These are phyloP conservation scores for Caloenas nicobarica DNA, from an alignment of 2,113 vertebrate genomes.

Conservation along the genomic window DNA sequence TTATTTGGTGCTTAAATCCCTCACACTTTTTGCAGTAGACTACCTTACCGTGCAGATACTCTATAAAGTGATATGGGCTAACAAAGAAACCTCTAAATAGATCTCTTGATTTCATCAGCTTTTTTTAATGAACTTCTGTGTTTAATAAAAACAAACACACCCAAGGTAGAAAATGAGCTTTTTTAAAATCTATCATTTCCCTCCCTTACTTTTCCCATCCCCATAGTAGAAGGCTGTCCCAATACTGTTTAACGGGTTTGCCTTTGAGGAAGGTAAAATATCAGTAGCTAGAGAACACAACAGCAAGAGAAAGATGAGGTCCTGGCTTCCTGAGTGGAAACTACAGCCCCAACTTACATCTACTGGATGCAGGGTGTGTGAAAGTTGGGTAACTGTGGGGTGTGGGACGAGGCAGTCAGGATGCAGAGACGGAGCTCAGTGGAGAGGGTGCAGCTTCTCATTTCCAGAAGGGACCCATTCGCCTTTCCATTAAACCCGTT, in stretches of 20 bases:
- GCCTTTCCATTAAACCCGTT: neutral
- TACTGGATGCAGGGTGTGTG: rapidly evolving
- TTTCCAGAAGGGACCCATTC: neutral
- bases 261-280: neutral
- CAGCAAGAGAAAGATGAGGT: neutral
- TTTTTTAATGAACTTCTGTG: neutral
- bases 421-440: rapidly evolving
- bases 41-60: neutral
- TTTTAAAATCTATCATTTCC: neutral
- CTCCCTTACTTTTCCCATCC: neutral
- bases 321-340: neutral
- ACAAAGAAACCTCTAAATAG: neutral
- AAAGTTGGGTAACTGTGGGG: rapidly evolving
- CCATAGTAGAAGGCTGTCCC: neutral
- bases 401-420: rapidly evolving
- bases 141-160: conserved; percentile 22
- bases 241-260: neutral
- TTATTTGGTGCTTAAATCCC: neutral
- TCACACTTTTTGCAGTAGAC: neutral
- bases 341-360: rapidly evolving
- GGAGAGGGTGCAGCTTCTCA: neutral
- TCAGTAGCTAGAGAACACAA: neutral
- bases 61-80: neutral
- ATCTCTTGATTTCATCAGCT: neutral
- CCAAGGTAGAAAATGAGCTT: neutral